A percentile compares a stretch with the other conserved stretches of the same genome.
Conservation (phyloP, 2,797 vertebrate species). For the Phyllotis vaccarum region DNA sequence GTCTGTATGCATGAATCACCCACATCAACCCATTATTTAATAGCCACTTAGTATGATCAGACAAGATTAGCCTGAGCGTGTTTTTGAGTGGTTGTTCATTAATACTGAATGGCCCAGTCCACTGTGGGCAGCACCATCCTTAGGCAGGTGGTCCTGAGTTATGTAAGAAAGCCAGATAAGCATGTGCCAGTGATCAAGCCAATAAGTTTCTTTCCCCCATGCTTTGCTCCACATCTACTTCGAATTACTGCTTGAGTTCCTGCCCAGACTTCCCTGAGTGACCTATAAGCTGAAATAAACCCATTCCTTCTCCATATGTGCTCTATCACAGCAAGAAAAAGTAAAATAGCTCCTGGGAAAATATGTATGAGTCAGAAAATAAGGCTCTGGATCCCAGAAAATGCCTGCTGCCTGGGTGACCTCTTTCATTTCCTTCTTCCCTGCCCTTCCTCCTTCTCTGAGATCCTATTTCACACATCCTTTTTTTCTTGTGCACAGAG, state of each 20-base stretch:
- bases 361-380: background rate
- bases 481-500: background rate
- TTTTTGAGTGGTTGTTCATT: background rate
- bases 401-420: background rate
- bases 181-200: background rate
- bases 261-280: too few species aligned
- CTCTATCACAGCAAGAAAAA: background rate
- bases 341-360: background rate
- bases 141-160: too few species aligned
- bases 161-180: background rate
- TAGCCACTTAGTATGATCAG: too few species aligned
- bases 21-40: background rate
- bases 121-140: too few species aligned
- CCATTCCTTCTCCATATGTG: background rate
- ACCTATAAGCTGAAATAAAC: too few species aligned
- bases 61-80: background rate
- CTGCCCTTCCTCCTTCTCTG: background rate
- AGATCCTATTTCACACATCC: background rate
- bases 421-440: background rate
- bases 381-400: background rate
- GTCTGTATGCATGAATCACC: background rate
- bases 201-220: background rate
- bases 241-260: background rate
- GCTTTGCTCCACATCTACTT: background rate
- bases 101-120: background rate